Base-by-base conservation (phyloP, 2,888 invertebrate species). In the Silvanus unidentatus region DNA sequence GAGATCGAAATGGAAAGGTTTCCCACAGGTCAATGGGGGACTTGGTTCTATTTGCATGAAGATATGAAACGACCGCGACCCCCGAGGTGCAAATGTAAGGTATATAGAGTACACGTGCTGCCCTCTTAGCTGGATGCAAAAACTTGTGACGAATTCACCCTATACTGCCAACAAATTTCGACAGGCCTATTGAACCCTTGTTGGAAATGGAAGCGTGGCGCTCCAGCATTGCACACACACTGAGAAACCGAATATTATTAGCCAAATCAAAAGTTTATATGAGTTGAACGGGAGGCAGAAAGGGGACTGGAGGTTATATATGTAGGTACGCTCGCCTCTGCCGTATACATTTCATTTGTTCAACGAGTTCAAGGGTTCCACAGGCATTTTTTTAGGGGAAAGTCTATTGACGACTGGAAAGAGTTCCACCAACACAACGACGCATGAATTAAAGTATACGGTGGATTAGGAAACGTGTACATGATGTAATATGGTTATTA, bases 41-140 rank as follows among this genome's bases (percentile, higher is more conserved):
- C 2, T 11, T 16, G n/a, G 14, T 37, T 12, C 15, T 37, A 22
- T 41, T 12, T 39, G 35, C 29, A n/a, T 22, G n/a, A 5, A n/a
- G 39, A 16, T 15, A 36, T 15, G 34, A 39, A 28, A 40, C 40
- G 27, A 42, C 40, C 49, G 47, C 45, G 48, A 48, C 54, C 52
- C 55, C 52, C 45, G 11, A 39, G 42, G 47, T 44, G 47, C 37
- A 47, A 53, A 37, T 47, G 49, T 44, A 50, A 53, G 55, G 54
- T 54, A 50, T 50, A 50, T 45, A 49, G 39, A 44, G 15, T 37
- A 45, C 58, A 58, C 58, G 58, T 57, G 58, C 51, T 54, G 53
- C 53, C 52, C 54, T 55, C 58, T 52, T 53, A 39, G 55, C 55
- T 42, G 55, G 55, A 48, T 39, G 15, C 4, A 22, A 22, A 22